phyloP scores from a whole-genome alignment of 2,888 invertebrate genomes.

The Tuberolachnus salignus region DNA sequence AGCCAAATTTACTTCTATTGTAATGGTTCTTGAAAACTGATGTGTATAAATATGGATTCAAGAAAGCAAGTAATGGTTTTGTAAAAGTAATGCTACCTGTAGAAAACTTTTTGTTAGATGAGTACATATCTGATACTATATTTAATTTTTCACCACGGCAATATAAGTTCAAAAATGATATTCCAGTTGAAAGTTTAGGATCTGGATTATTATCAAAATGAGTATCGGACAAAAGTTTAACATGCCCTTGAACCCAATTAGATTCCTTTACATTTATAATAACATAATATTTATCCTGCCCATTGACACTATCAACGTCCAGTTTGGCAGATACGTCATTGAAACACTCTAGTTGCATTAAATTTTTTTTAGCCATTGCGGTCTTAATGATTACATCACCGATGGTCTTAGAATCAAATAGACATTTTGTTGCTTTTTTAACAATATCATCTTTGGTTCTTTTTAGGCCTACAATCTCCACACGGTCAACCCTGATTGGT shows the following conservation, averaged over 20 bases:
- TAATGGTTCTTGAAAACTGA: constrained; percentile 57
- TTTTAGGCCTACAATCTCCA: constrained; percentile 82
- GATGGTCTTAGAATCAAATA: constrained; percentile 85
- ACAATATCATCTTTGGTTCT: constrained; percentile 91
- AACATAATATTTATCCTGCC: constrained; percentile 71
- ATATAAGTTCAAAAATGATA: constrained; percentile 46
- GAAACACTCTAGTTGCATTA: constrained; percentile 88
- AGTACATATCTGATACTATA: constrained; percentile 37
- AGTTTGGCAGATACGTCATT: constrained; percentile 83
- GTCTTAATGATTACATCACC: constrained; percentile 74
- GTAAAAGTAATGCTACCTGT: constrained; percentile 39
- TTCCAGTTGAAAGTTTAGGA: constrained; percentile 70
- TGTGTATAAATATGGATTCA: constrained; percentile 46
- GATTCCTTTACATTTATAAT: constrained; percentile 86
- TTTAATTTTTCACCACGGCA: constrained; percentile 33
- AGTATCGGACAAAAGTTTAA: constrained; percentile 87
- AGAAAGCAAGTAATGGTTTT: constrained; percentile 42
- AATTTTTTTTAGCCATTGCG: constrained; percentile 72
- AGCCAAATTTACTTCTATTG: constrained; percentile 57
- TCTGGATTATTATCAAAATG: constrained; percentile 86
- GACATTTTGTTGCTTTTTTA: constrained; percentile 75
- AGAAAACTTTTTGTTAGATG: constrained; percentile 44
- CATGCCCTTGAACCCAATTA: constrained; percentile 80
- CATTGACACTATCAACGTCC: constrained; percentile 83
- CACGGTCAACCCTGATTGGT: constrained; percentile 78